Evolutionary conservation across 2,113 vertebrate species (phyloP), one percentile per base, ranked within the genome.

Genomic region (Otocyon megalotis): DNA sequence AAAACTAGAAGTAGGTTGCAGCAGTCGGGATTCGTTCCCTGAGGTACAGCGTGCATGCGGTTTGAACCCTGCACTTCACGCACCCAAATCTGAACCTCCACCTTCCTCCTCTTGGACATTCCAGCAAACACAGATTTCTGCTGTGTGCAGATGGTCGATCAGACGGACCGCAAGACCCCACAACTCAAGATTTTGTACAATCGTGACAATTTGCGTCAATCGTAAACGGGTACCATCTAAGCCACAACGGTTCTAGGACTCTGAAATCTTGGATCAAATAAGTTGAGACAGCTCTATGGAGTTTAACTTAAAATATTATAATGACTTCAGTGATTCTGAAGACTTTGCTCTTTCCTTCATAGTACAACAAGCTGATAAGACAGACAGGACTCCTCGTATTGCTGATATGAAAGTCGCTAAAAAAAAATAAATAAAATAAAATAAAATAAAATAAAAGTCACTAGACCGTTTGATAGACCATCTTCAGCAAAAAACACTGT

Each of bases 271-370:
- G 28, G 0, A 54, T 80, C 56, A 89, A 62, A 22, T 87, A 79
- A 37, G 2, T 67, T 93, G 53, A 79, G n/a, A 50, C 65, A 30
- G 56, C 17, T 77, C 50, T 67, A 35, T 76, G 3, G 7, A 60
- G 90, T 95, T 96, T 74, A 56, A 92, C 81, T 92, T 83, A 91
- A 96, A 96, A 90, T 77, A 3, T 69, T 83, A 62, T 26, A 81
- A 48, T 14, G 88, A 96, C 28, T 63, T 93, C 93, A 91, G 9
- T 54, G 72, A 96, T 50, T 65, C 37, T 76, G 54, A 90, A 62
- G 54, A 82, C 15, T 58, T 77, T 32, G 56, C 81, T 54, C 63
- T 91, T 90, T 67, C 76, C n/a, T 88, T 88, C 30, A 58, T 16
- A 84, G 16, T 76, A 88, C 15, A 28, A 58, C 7, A 50, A 77